Evolutionary conservation across 2,797 vertebrate genomes (phyloP), one percentile per base, ranked within the genome.

Genomic region (Lepilemur septentrionalis): DNA sequence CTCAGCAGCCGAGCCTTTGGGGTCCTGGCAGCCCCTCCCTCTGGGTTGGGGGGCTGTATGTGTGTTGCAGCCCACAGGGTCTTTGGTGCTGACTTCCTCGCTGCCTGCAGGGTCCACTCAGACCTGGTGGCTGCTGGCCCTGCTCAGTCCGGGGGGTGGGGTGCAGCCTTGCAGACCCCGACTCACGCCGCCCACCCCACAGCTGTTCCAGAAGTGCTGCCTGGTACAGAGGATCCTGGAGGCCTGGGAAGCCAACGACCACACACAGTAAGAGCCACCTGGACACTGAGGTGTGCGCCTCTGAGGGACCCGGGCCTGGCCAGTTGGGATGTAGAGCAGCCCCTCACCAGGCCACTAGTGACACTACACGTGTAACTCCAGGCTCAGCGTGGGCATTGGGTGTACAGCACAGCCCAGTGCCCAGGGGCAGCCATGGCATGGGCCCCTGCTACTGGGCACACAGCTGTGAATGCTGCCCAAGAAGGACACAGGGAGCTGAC

Each of bases 181-280:
- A 76, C 69, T 94, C 79, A 88, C 11, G 1, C 59, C 67, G 4
- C 76, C 76, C 65, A 61, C 90, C 86, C 84, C 67, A 65, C 97
- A 99, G 99, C 99, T 99, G 87, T 99, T 99, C 98, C 99, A 99
- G 98, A 99, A 99, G 93, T 99, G 99, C 98, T 99, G 98, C 78
- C 97, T 99, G 96, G 99, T 99, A 87, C 99, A 99, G 96, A 99
- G 99, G 98, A 99, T 99, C 98, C 97, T 99, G 96, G 99, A 99
- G 5, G 99, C 99, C 94, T 99, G 99, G 99, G 99, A 99, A 98
- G 99, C 99, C 97, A 99, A 99, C 2, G 99, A 99, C 97, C 99
- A 99, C 98, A 99, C 99, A 96, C 99, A 99, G 99, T 99, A 98
- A 99, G 99, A 69, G 91, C 46, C 20, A 1, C 3, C 3, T 0